Evolutionary conservation across 2,888 invertebrate species (phyloP), one percentile per base, ranked within the genome.

Genomic region (Abrostola triplasia): DNA sequence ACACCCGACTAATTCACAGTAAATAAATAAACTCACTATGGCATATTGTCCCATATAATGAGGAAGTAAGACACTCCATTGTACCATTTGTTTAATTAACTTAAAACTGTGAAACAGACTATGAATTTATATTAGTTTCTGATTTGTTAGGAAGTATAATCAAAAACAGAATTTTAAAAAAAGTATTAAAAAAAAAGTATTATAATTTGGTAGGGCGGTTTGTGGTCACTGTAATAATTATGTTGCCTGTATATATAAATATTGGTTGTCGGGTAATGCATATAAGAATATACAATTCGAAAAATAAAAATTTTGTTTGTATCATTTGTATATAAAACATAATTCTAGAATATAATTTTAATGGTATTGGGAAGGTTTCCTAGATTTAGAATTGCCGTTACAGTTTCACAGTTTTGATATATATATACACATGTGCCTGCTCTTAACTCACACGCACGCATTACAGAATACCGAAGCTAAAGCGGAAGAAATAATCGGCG

Each of bases 381-480:
- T 10, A 13, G 9, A 9, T 1, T 11, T 38, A 38, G 5, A 38
- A 5, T 42, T 38, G 36, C 41, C 38, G 10, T 42, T 10, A 61
- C 36, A 71, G 68, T 79, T 76, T 73, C 72, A 73, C 75, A 78
- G 72, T 78, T 73, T 64, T 71, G 44, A 36, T 49, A 49, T 70
- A 72, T 64, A 62, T 10, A 72, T 72, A 66, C 73, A 78, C 80
- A 76, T 77, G 70, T 84, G 83, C 83, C 84, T 85, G 84, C 86
- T 82, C 82, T 86, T 91, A 93, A 93, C 90, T 71, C 91, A 91
- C 92, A 67, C 81, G 92, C 94, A 92, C 79, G 84, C 88, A 86
- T 93, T 93, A 69, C 94, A 94, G 94, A 88, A 94, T 94, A 84
- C 94, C 94, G 89, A 94, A 94, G 89, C 87, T 93, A 83, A 94